A percentile compares a stretch with the other conserved stretches of the same genome.
phyloP scores from a whole-genome alignment of 2,888 invertebrate genomes.

The Clivina fossor region DNA sequence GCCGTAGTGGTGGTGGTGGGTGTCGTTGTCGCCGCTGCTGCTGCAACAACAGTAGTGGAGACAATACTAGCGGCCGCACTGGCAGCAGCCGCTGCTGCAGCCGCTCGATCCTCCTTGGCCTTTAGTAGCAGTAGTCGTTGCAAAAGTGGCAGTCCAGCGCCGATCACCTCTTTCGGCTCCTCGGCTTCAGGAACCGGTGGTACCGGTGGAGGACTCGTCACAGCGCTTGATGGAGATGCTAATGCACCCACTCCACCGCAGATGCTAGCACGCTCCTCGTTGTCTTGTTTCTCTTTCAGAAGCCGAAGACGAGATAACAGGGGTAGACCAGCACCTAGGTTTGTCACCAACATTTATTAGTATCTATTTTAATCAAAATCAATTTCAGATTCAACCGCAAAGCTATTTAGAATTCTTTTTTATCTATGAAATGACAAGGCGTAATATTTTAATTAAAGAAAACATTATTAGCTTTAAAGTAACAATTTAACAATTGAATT shows the following conservation, averaged over 20 bases:
- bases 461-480: too few species aligned
- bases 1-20: slow-evolving; percentile 30
- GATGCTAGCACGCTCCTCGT: slow-evolving; percentile 59
- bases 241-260: slow-evolving; percentile 55
- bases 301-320: slow-evolving; percentile 73
- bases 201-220: slow-evolving; percentile 60
- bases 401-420: too few species aligned
- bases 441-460: too few species aligned
- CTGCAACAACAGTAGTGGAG: not conserved
- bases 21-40: slow-evolving; percentile 35
- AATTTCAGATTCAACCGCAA: too few species aligned
- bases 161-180: slow-evolving; percentile 61
- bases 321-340: slow-evolving; percentile 77
- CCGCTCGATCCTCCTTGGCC: slow-evolving; percentile 70
- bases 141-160: slow-evolving; percentile 70
- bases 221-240: slow-evolving; percentile 63
- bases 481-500: too few species aligned
- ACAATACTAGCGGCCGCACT: slow-evolving; percentile 1
- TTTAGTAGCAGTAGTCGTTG: slow-evolving; percentile 75
- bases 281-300: slow-evolving; percentile 80
- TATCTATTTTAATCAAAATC: too few species aligned
- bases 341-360: too few species aligned
- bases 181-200: slow-evolving; percentile 52
- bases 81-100: slow-evolving; percentile 37
- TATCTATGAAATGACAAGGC: too few species aligned